Base-by-base conservation (phyloP, 2,113 vertebrate species). In the Pycnonotus jocosus region DNA sequence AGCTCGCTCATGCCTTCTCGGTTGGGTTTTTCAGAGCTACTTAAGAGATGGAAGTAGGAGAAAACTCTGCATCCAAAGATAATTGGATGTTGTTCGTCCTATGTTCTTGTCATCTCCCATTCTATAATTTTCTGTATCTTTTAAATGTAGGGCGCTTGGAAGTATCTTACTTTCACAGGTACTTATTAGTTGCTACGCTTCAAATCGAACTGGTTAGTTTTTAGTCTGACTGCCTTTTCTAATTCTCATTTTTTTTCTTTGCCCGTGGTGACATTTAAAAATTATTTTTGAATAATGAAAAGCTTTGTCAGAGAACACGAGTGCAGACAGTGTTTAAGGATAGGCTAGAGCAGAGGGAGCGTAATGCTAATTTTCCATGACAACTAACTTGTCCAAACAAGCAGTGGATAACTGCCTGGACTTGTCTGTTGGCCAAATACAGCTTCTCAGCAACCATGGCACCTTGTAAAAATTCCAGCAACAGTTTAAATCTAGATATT, bases 351-450 rank as follows among this genome's bases (percentile, higher is more conserved):
- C 60, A 62, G 47, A 56, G 60, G 22, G 21, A 92, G 27, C 3
- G 4, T 35, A 72, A 70, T 44, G 47, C 71, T 96, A 9, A 45
- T 95, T 95, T 94, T 88, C 88, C 88, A 83, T 95, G 90, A 96
- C 96, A 96, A 94, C 94, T 86, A 37, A 92, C 94, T 94, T 95
- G 80, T 85, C 81, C 93, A 81, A 65, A 92, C 94, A 95, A 86
- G 76, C 42, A 70, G 47, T 12, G 82, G 91, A 58, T 73, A 84
- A 84, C 68, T 97, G 96, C 53, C 96, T 70, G 92, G 93, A 54
- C 96, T 94, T 97, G 95, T 94, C 85, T 15, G 4, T 17, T 72
- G 61, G 57, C 37, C 65, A 74, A 69, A 93, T 17, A 57, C 5
- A 85, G 72, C 60, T 44, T 38, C 82, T 73, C 84, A 45, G 78